phyloP scores from a whole-genome alignment of 2,113 vertebrate species.

The Alethe diademata region DNA sequence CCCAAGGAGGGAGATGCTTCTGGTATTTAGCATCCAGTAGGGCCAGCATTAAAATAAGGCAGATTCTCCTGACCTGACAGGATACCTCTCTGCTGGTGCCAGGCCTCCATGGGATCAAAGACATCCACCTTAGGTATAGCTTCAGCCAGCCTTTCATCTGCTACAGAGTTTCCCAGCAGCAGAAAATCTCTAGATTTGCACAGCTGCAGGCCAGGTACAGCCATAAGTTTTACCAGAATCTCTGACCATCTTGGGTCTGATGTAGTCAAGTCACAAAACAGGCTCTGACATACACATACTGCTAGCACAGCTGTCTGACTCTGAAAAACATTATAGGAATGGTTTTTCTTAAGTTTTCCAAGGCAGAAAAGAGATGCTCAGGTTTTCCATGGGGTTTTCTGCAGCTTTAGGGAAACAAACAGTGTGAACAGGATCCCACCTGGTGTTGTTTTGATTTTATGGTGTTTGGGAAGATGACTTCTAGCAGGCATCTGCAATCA shows the following conservation, averaged over 20 bases:
- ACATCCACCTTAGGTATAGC: neutral
- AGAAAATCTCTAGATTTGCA: neutral
- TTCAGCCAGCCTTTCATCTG: neutral
- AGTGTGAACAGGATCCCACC: neutral
- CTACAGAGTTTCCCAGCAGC: neutral
- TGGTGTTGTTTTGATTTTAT: neutral
- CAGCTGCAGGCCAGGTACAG: constrained; percentile 50
- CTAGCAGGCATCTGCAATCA: neutral
- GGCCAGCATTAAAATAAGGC: neutral
- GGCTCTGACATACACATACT: rapidly evolving
- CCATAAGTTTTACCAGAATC: neutral
- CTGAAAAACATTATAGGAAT: neutral
- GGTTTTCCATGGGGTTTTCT: neutral
- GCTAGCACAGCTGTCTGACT: neutral
- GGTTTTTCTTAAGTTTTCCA: neutral
- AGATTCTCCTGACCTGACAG: neutral
- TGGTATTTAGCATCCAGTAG: neutral
- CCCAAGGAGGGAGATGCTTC: neutral
- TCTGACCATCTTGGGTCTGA: neutral
- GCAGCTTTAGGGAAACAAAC: neutral
- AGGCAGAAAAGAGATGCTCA: neutral
- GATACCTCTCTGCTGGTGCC: neutral
- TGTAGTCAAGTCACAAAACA: neutral
- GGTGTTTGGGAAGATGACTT: neutral
- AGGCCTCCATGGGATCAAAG: neutral